A percentile compares a stretch with the other conserved stretches of the same genome.
Evolutionary conservation across 2,113 vertebrate genomes (phyloP).

Genomic region (Bombycilla garrulus): DNA sequence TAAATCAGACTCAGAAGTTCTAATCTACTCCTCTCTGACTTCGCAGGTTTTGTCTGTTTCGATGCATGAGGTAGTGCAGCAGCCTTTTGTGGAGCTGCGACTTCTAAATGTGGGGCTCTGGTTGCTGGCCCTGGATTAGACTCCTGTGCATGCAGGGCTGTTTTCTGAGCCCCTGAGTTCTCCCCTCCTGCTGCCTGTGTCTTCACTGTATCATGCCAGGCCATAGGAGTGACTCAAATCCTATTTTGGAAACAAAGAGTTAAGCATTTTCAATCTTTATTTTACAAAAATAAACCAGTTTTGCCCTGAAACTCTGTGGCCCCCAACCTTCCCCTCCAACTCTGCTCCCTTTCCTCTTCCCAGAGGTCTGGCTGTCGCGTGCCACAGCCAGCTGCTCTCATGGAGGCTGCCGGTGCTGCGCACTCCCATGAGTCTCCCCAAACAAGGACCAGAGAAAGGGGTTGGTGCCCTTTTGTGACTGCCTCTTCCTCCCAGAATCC

Average conservation of each 20-base stretch:
- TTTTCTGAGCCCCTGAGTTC: neutral
- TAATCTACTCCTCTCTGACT: neutral
- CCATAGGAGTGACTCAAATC: neutral
- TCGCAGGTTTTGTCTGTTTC: neutral
- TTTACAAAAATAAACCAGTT: constrained; percentile 59
- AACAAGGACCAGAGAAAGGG: neutral
- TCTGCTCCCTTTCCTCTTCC: neutral
- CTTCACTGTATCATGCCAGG: neutral
- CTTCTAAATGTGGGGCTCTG: neutral
- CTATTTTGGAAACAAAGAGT: neutral
- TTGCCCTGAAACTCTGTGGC: neutral
- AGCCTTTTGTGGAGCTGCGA: neutral
- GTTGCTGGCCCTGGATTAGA: neutral
- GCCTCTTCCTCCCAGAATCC: neutral
- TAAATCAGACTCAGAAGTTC: neutral
- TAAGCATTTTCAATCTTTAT: constrained; percentile 58
- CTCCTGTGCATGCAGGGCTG: neutral
- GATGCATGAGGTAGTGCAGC: neutral
- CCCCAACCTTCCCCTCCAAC: neutral
- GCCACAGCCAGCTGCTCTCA: neutral
- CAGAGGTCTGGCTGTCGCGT: neutral
- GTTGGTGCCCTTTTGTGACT: neutral
- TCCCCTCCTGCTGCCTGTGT: neutral
- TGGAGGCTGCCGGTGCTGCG: fast-evolving
- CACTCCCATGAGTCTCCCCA: neutral